These are phyloP conservation scores for Cuculus canorus DNA, from an alignment of 2,797 vertebrate genomes.

Conservation along the genomic window DNA sequence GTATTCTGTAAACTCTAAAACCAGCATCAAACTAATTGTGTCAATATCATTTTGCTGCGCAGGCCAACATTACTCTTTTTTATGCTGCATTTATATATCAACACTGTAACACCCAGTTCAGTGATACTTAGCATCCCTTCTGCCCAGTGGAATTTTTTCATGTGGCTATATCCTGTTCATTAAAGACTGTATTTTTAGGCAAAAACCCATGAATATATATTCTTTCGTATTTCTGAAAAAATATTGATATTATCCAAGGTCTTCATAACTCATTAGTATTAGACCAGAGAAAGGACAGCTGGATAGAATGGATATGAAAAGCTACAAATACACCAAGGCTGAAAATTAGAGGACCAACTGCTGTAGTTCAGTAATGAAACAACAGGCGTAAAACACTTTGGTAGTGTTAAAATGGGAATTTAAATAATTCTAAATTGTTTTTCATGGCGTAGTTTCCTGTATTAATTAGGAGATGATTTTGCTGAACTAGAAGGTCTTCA, in stretches of 20 bases:
- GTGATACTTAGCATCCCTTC: background rate
- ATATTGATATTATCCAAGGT: background rate
- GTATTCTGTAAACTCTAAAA: conserved; percentile 72
- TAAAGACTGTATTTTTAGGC: conserved; percentile 27
- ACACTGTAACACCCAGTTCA: background rate
- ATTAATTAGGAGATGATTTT: background rate
- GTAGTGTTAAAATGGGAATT: background rate
- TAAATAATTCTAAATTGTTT: background rate
- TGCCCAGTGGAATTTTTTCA: background rate
- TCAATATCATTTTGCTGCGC: conserved; percentile 67
- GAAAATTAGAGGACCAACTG: background rate
- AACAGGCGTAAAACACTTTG: background rate
- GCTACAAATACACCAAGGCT: background rate
- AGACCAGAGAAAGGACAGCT: background rate
- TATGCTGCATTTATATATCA: conserved; percentile 2
- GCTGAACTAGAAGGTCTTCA: background rate
- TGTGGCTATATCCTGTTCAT: background rate
- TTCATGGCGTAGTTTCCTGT: background rate
- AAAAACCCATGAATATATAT: background rate
- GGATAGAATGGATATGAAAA: background rate
- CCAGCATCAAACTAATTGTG: conserved; percentile 71
- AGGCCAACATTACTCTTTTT: conserved; percentile 40
- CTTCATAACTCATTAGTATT: background rate
- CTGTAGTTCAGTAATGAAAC: background rate
- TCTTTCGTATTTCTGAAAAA: background rate